Evolutionary conservation across 2,888 invertebrate species (phyloP).

Genomic region (Catocala nupta): DNA sequence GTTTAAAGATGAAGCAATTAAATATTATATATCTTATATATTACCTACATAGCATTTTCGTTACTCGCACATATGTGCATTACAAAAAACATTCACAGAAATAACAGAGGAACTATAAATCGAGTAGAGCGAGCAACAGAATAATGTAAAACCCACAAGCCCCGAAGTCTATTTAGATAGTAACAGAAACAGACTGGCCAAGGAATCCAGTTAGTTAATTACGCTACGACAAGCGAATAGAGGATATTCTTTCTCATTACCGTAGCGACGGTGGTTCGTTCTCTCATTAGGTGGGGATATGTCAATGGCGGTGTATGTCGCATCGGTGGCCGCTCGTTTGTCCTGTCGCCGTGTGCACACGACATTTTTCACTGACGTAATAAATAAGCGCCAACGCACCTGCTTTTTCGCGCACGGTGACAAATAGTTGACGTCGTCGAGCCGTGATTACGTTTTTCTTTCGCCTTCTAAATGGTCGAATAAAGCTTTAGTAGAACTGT

Average conservation of each 20-base stretch:
- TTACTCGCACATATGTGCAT: neutral
- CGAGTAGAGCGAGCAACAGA: constrained; percentile 15
- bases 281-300: constrained; percentile 76
- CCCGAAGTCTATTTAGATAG: constrained; percentile 32
- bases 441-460: constrained; percentile 57
- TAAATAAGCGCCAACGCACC: constrained; percentile 71
- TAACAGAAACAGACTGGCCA: constrained; percentile 29
- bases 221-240: constrained; percentile 67
- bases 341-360: constrained; percentile 70
- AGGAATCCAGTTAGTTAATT: constrained; percentile 69
- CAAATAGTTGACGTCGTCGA: constrained; percentile 66
- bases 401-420: constrained; percentile 69
- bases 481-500: neutral
- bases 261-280: constrained; percentile 61
- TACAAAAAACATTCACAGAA: constrained; percentile 2
- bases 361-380: constrained; percentile 74
- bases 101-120: constrained; percentile 13
- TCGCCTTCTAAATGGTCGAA: constrained; percentile 29
- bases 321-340: constrained; percentile 71
- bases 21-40: neutral
- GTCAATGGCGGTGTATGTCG: constrained; percentile 68
- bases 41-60: neutral
- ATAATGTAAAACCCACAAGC: constrained; percentile 26
- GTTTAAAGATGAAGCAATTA: constrained; percentile 4
- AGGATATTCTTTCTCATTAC: constrained; percentile 76